Conservation (phyloP, 2,797 vertebrate species). For the Girardinus metallicus region DNA sequence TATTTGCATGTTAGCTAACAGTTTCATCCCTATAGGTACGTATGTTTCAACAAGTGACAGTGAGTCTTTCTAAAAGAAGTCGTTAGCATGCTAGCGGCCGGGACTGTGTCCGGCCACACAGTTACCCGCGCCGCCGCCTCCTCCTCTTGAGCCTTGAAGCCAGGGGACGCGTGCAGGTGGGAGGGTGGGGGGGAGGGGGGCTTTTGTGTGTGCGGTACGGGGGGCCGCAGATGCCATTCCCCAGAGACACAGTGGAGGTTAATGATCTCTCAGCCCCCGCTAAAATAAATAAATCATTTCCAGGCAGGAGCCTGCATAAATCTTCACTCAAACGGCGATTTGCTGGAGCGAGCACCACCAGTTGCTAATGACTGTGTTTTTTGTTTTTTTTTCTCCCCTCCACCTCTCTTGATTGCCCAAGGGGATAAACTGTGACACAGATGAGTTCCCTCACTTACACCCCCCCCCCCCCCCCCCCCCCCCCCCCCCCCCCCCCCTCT, state of each 20-base stretch:
- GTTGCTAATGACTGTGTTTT: constrained; percentile 85
- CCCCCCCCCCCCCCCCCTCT: too few species aligned
- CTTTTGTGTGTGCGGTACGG: constrained; percentile 77
- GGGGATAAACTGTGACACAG: constrained; percentile 79
- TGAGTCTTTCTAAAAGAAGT: constrained; percentile 55
- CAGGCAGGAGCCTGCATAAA: constrained; percentile 83
- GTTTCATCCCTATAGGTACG: background rate
- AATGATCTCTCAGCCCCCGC: constrained; percentile 86
- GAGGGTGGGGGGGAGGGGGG: constrained; percentile 10
- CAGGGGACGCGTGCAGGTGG: constrained; percentile 56
- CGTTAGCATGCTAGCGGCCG: constrained; percentile 56
- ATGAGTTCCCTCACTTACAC: constrained; percentile 77
- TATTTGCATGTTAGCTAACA: background rate
- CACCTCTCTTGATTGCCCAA: constrained; percentile 74
- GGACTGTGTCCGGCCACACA: constrained; percentile 43
- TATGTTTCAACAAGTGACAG: constrained; percentile 76
- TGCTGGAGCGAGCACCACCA: constrained; percentile 83
- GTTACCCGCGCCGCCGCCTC: constrained; percentile 26
- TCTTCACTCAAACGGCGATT: constrained; percentile 80
- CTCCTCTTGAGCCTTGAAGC: constrained; percentile 45
- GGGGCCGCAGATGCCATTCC: constrained; percentile 80
- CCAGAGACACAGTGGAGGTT: constrained; percentile 83
- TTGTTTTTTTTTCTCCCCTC: background rate
- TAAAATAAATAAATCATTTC: constrained; percentile 90
- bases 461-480: too few species aligned